These are phyloP conservation scores for Erannis defoliaria DNA, from an alignment of 2,888 invertebrate genomes.

Conservation along the genomic window DNA sequence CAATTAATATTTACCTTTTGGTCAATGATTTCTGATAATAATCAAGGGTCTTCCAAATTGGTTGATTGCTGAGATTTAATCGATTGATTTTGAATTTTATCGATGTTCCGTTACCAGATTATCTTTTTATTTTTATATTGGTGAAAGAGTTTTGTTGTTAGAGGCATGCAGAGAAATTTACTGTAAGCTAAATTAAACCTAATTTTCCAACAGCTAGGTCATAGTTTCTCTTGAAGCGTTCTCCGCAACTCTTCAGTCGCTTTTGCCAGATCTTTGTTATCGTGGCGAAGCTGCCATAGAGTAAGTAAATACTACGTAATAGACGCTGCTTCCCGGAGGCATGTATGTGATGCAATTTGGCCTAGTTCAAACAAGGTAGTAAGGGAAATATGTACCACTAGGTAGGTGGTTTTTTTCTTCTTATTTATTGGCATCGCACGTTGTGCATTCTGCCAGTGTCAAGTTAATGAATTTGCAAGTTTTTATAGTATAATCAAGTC, in stretches of 20 bases:
- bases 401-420: no score
- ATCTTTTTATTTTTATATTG: constrained; percentile 42
- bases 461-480: no score
- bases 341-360: no score
- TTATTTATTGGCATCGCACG: no score
- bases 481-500: no score
- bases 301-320: no score
- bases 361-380: no score
- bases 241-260: constrained; percentile 92
- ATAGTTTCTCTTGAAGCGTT: constrained; percentile 92
- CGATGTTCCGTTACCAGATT: constrained; percentile 58
- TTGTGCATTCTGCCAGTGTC: no score
- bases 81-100: constrained; percentile 19
- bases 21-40: neutral
- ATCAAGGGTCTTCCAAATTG: constrained; percentile 25
- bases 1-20: constrained; percentile 24
- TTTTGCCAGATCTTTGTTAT: constrained; percentile 87
- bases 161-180: no score
- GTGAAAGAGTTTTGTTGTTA: neutral
- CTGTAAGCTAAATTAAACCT: constrained; percentile 61
- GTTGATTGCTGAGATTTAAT: constrained; percentile 30
- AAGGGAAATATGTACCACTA: no score
- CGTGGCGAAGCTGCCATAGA: constrained; percentile 79
- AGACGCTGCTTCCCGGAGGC: no score
- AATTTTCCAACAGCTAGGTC: constrained; percentile 64